A percentile compares a stretch with the other conserved stretches of the same genome.
Conservation (phyloP, 2,113 vertebrate genomes). For the Marcusenius ussheri region DNA sequence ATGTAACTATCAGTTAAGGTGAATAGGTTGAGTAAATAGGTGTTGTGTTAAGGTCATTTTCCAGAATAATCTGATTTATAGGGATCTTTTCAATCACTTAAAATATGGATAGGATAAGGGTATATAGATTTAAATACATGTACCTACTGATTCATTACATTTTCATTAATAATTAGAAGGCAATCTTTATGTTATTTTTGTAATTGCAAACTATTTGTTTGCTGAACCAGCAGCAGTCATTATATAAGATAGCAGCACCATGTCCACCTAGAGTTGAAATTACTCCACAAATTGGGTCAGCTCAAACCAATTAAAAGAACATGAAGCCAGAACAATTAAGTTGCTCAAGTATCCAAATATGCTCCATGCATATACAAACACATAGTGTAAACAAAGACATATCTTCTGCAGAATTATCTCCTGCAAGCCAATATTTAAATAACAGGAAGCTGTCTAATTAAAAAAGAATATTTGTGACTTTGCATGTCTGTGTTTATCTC, state of each 20-base stretch:
- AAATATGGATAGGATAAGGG: neutral
- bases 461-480: neutral
- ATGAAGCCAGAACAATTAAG: neutral
- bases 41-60: neutral
- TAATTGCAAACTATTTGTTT: neutral
- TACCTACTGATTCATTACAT: neutral
- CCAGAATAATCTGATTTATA: neutral
- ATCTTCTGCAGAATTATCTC: neutral
- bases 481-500: neutral
- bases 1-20: neutral
- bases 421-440: neutral
- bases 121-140: neutral
- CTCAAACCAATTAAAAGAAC: slow-evolving; percentile 1
- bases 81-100: neutral
- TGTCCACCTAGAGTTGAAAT: slow-evolving; percentile 1
- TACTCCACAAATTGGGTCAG: slow-evolving; percentile 2
- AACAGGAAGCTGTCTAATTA: slow-evolving; percentile 1
- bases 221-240: neutral
- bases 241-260: neutral
- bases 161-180: neutral
- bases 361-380: neutral
- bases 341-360: neutral
- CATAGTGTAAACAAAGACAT: neutral
- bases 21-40: neutral
- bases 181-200: neutral